Evolutionary conservation across 2,113 vertebrate species (phyloP), one percentile per base, ranked within the genome.

Genomic region (Dicerorhinus sumatrensis): DNA sequence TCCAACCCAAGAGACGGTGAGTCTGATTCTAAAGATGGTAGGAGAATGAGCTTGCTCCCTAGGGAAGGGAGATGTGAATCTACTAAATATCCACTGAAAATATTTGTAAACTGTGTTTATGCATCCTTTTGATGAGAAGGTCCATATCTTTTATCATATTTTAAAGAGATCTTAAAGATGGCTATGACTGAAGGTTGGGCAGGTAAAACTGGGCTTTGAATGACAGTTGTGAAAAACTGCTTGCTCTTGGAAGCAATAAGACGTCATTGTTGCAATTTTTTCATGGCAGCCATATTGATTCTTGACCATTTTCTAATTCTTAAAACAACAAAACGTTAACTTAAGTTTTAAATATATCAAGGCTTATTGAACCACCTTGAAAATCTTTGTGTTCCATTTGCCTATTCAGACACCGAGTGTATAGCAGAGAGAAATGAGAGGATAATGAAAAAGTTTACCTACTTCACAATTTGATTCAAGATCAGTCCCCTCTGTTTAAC

Each of bases 271-370:
- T 33, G 31, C n/a, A n/a, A 70, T 84, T 70, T 79, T 91, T 87
- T 79, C 10, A 17, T 58, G 25, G 27, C 18, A 89, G 36, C 29
- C 60, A 4, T 81, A 81, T 36, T 72, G 51, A n/a, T 92, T 72
- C 42, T 20, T 79, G 70, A 39, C 27, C 56, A 42, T 89, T 67
- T 91, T 65, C 62, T 93, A 63, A 70, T 94, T 91, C 42, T 95
- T 67, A 82, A 92, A 63, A 31, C 62, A 77, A 72, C 54, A 36
- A 73, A 87, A 65, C 25, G n/a, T 67, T 39, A 51, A 62, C 39
- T 42, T 63, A 65, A 46, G 11, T 77, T 73, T 88, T 88, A 58
- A 92, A 51, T 81, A 54, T 76, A 54, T 77, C 46, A 21, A 73
- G 18, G 2, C 23, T 83, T 46, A 88, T 51, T 31, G 33, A 96